These are phyloP conservation scores for Prunella strophiata DNA, from an alignment of 2,797 vertebrate species.

Conservation along the genomic window DNA sequence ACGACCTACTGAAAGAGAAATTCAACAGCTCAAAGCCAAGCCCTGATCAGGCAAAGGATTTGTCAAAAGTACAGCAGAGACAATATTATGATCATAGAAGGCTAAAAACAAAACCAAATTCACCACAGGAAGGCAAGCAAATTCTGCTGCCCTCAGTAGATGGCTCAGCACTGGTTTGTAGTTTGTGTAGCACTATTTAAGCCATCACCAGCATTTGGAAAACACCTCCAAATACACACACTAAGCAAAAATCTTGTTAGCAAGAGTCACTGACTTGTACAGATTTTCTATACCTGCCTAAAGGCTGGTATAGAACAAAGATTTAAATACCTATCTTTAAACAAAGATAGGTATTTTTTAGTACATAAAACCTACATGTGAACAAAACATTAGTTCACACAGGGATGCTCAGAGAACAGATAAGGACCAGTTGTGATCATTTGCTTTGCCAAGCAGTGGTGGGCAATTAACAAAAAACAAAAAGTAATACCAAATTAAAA, in stretches of 20 bases:
- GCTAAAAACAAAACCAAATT: neutral
- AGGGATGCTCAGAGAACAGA: neutral
- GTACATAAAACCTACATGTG: neutral
- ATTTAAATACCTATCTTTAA: too few species aligned
- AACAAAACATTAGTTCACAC: neutral
- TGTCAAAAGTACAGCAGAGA: neutral
- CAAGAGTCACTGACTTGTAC: neutral
- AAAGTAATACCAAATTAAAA: neutral
- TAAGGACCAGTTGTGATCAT: neutral
- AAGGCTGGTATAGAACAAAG: too few species aligned
- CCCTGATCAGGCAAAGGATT: neutral
- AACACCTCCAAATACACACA: neutral
- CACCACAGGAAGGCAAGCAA: neutral
- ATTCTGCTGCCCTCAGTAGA: neutral
- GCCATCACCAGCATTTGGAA: neutral
- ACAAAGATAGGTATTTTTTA: neutral
- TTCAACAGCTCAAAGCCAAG: slow-evolving; percentile 22
- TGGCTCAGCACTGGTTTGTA: neutral
- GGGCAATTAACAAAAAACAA: neutral
- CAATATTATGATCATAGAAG: neutral
- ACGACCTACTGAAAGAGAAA: slow-evolving; percentile 87
- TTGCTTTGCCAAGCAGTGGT: fast-evolving
- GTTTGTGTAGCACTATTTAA: neutral
- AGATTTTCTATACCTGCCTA: neutral
- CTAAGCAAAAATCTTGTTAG: neutral